Evolutionary conservation across 53 echinoderm and acorn worm genomes (phyloP).

Genomic region (Actinopyga echinites): DNA sequence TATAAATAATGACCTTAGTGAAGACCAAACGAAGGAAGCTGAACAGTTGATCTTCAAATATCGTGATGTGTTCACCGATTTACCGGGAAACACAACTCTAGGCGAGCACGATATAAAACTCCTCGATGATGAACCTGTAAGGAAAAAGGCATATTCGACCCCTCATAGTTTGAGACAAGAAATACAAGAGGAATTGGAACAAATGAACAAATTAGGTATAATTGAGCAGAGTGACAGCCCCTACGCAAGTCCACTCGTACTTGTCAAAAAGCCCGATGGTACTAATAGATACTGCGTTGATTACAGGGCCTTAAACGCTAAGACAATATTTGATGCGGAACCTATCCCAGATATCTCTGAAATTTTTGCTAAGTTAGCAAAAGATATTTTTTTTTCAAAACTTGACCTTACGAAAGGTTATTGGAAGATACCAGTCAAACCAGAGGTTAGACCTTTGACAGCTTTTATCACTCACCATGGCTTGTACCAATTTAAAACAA

Average conservation of each 20-base stretch:
- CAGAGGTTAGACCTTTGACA: slow-evolving; percentile 46
- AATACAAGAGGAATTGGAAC: neutral
- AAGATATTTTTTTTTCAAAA: slow-evolving; percentile 36
- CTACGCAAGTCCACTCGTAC: neutral
- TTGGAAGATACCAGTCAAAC: slow-evolving; percentile 62
- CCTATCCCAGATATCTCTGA: slow-evolving; percentile 34
- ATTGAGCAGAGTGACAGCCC: neutral
- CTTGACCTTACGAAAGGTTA: slow-evolving; percentile 57
- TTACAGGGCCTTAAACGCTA: too few relatives aligned
- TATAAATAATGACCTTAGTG: too few relatives aligned
- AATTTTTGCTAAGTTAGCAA: slow-evolving; percentile 31
- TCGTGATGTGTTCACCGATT: too few relatives aligned
- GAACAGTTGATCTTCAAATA: too few relatives aligned
- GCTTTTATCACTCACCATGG: slow-evolving; percentile 56
- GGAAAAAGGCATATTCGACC: neutral
- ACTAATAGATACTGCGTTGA: neutral
- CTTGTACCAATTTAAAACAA: slow-evolving; percentile 57
- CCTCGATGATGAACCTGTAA: neutral
- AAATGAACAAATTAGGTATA: too few relatives aligned
- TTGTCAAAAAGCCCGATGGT: neutral
- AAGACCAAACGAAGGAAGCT: too few relatives aligned
- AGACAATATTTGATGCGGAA: too few relatives aligned
- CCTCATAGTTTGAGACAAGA: neutral
- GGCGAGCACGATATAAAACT: neutral
- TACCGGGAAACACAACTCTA: too few relatives aligned